Conservation (phyloP, 2,113 vertebrate species). For the Anseranas semipalmata region DNA sequence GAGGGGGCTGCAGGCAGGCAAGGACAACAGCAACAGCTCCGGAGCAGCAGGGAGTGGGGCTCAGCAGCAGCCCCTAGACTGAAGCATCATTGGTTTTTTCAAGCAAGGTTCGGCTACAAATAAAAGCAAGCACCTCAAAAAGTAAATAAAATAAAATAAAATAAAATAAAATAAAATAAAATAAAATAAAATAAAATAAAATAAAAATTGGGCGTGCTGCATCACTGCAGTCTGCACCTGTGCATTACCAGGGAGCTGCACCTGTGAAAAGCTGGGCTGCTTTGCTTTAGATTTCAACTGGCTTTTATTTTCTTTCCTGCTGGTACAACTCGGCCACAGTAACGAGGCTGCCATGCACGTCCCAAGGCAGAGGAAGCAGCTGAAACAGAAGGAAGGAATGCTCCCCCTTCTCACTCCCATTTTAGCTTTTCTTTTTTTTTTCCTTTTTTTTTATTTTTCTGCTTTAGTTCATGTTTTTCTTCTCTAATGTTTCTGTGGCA, state of each 20-base stretch:
- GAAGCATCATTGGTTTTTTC: not conserved
- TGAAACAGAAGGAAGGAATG: not conserved
- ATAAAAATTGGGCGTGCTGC: not conserved
- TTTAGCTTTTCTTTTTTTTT: not conserved
- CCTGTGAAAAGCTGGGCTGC: not conserved
- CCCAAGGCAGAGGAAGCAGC: not conserved
- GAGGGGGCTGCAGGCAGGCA: not conserved
- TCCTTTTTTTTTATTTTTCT: not conserved
- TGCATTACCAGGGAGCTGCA: not conserved
- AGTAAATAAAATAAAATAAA: not conserved
- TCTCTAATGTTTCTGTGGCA: constrained; percentile 43
- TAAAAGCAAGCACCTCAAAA: not conserved
- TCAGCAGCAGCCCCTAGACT: not conserved
- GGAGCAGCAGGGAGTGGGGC: not conserved
- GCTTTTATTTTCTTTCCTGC: not conserved
- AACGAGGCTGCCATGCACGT: not conserved
- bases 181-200: not conserved
- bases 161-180: not conserved
- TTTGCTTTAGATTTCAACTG: not conserved
- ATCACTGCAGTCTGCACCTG: not conserved
- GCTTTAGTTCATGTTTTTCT: constrained; percentile 35
- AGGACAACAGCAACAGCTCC: not conserved
- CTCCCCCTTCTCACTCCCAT: not conserved
- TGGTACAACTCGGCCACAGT: not conserved
- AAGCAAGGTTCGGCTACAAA: not conserved